phyloP scores from a whole-genome alignment of 2,797 vertebrate genomes.

The Pangasius sanitwongsei region DNA sequence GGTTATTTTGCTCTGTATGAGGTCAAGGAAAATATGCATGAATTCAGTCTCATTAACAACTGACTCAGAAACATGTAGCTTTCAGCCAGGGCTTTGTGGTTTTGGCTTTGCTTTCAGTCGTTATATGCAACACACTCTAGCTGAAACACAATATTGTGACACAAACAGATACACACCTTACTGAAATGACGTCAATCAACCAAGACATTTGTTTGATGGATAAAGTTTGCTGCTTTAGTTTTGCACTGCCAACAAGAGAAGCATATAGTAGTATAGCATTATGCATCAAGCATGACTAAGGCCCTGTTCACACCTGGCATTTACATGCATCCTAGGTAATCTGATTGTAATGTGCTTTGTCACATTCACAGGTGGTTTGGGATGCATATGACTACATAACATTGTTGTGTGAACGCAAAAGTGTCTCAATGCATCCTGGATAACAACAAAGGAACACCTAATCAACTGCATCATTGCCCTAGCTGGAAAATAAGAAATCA shows the following conservation, averaged over 20 bases:
- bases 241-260: not conserved
- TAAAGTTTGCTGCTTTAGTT: not conserved
- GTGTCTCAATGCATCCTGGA: not conserved
- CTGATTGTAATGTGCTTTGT: not conserved
- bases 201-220: not conserved
- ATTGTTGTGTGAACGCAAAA: not conserved
- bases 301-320: not conserved
- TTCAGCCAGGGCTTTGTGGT: not conserved
- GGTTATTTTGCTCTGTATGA: constrained; percentile 15
- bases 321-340: not conserved
- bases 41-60: constrained; percentile 1
- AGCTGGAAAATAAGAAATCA: not conserved
- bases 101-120: not conserved
- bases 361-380: not conserved
- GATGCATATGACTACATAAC: not conserved
- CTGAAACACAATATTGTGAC: not conserved
- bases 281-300: not conserved
- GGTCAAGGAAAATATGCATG: not conserved
- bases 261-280: not conserved
- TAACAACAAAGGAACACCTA: not conserved
- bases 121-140: not conserved
- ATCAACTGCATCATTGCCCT: no score
- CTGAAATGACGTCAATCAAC: not conserved
- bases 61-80: not conserved
- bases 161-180: not conserved